Conservation (phyloP, 2,888 invertebrate genomes). For the Nasonovia ribisnigri region DNA sequence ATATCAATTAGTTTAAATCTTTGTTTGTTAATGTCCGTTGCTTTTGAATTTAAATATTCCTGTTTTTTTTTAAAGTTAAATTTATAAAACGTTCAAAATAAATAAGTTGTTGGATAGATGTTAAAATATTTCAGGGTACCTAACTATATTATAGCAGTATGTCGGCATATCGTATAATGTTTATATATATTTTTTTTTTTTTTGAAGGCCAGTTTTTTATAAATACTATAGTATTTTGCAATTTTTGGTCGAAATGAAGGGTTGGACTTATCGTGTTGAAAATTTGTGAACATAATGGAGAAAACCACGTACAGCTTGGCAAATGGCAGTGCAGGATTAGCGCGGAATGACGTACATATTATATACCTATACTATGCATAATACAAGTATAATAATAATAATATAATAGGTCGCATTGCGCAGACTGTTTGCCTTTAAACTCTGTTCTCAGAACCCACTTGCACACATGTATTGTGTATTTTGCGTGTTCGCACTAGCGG, state of each 20-base stretch:
- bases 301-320: background rate
- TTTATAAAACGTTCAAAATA: background rate
- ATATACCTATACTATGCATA: background rate
- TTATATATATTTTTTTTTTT: background rate
- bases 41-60: background rate
- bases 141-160: background rate
- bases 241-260: background rate
- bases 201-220: background rate
- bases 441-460: background rate
- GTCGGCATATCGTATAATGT: background rate
- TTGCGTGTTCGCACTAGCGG: background rate
- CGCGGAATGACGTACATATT: background rate
- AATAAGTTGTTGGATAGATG: background rate
- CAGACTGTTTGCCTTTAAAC: constrained; percentile 22
- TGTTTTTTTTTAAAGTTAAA: background rate
- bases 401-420: background rate
- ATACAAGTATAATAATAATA: background rate
- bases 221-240: background rate
- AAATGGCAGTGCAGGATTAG: background rate
- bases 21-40: background rate
- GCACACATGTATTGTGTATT: background rate
- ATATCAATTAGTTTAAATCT: background rate
- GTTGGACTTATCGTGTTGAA: background rate
- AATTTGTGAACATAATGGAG: background rate
- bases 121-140: background rate